A percentile compares a stretch with the other conserved stretches of the same genome.
These are phyloP conservation scores for Leptobrachium leishanense DNA, from an alignment of 2,113 vertebrate genomes.

Conservation along the genomic window DNA sequence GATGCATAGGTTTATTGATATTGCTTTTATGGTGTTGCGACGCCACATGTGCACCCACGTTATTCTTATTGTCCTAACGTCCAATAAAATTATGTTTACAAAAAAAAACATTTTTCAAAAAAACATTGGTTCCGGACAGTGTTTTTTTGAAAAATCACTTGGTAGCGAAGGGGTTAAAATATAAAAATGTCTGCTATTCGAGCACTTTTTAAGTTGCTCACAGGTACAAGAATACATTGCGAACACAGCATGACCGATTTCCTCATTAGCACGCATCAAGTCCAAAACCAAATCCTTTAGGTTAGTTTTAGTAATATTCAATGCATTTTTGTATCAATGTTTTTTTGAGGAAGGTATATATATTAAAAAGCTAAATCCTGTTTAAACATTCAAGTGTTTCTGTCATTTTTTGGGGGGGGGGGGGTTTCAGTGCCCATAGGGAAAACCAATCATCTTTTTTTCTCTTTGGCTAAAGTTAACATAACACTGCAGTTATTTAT, in stretches of 20 bases:
- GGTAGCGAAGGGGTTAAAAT: too few relatives aligned
- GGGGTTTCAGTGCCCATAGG: background rate
- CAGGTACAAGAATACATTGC: too few relatives aligned
- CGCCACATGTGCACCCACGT: too few relatives aligned
- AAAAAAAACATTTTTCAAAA: too few relatives aligned
- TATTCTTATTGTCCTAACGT: too few relatives aligned
- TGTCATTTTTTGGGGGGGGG: background rate
- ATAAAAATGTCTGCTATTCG: too few relatives aligned
- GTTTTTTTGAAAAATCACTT: too few relatives aligned
- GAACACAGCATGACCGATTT: background rate
- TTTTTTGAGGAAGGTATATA: background rate
- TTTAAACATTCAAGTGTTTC: background rate
- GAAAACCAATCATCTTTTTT: slow-evolving; percentile 34
- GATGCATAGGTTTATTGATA: too few relatives aligned
- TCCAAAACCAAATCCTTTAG: background rate
- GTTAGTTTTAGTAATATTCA: background rate
- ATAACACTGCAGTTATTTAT: slow-evolving; percentile 19
- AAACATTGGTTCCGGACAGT: too few relatives aligned
- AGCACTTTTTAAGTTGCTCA: too few relatives aligned
- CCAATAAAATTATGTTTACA: too few relatives aligned
- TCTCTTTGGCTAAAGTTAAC: background rate
- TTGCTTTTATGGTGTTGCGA: too few relatives aligned
- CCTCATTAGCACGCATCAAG: background rate
- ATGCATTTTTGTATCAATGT: background rate
- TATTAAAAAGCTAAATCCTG: background rate